Evolutionary conservation across 2,888 invertebrate genomes (phyloP).

Genomic region (Agriopis leucophaearia): DNA sequence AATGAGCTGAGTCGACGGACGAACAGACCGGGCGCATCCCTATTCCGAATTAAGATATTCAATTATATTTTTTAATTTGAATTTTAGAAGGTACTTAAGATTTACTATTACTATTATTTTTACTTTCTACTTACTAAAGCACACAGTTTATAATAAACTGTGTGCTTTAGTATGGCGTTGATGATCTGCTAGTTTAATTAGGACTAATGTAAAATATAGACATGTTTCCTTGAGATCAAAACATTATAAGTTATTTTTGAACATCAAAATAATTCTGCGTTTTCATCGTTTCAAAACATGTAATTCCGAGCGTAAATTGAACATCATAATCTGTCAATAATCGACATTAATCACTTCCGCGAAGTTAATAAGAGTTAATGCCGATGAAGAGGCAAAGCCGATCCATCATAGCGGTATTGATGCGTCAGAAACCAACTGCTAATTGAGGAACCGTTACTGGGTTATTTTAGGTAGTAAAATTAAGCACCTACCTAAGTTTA

Average conservation of each 20-base stretch:
- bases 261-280: neutral
- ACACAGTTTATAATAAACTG: slow-evolving; percentile 10
- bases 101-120: slow-evolving; percentile 11
- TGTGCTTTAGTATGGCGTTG: neutral
- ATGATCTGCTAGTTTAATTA: neutral
- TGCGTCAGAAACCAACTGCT: slow-evolving; percentile 1
- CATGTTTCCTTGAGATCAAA: neutral
- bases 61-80: slow-evolving; percentile 41
- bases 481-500: no score
- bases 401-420: slow-evolving; percentile 50
- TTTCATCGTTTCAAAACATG: slow-evolving; percentile 4
- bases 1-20: slow-evolving; percentile 68
- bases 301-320: slow-evolving; percentile 9
- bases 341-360: slow-evolving; percentile 58
- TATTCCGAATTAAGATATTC: slow-evolving; percentile 54
- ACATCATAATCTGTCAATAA: slow-evolving; percentile 50
- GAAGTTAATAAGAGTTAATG: slow-evolving; percentile 61
- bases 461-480: no score
- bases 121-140: no score
- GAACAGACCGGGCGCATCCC: slow-evolving; percentile 47
- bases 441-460: neutral
- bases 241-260: neutral
- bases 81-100: slow-evolving; percentile 19
- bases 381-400: slow-evolving; percentile 40
- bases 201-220: neutral